A percentile compares a stretch with the other conserved stretches of the same genome.
Conservation (phyloP, 2,888 invertebrate genomes). For the Acanthosepion pharaonis region DNA sequence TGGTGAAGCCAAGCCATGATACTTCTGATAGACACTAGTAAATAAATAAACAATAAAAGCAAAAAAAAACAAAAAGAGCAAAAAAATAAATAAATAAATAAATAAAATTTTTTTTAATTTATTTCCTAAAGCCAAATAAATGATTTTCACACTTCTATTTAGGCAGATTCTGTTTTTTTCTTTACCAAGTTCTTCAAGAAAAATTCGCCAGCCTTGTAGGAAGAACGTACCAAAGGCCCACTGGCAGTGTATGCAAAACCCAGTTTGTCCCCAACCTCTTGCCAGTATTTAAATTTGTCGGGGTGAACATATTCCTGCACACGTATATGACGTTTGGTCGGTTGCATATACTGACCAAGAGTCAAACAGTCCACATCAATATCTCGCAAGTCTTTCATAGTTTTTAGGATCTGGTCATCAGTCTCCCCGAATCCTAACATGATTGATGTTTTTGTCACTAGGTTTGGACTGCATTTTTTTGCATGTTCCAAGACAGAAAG, state of each 20-base stretch:
- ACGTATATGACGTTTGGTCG: slow-evolving; percentile 94
- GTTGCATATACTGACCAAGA: slow-evolving; percentile 99
- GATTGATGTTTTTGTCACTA: slow-evolving; percentile 97
- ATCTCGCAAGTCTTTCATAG: slow-evolving; percentile 87
- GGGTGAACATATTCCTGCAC: slow-evolving; percentile 96
- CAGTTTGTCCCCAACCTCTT: slow-evolving; percentile 84
- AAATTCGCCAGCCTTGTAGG: slow-evolving; percentile 91
- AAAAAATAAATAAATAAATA: not conserved
- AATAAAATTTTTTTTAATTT: not conserved
- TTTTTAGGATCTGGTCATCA: slow-evolving; percentile 80
- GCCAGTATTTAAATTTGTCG: slow-evolving; percentile 91
- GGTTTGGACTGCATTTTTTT: slow-evolving; percentile 84
- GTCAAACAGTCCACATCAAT: slow-evolving; percentile 94
- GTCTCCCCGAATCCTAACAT: slow-evolving; percentile 91
- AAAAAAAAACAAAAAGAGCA: too few species aligned
- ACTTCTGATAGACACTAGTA: too few species aligned
- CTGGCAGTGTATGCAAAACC: slow-evolving; percentile 98
- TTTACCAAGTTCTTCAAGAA: slow-evolving; percentile 61
- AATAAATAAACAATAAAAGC: not conserved
- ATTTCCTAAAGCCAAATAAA: not conserved
- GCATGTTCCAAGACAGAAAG: slow-evolving; percentile 86
- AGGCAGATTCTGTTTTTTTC: slow-evolving; percentile 45
- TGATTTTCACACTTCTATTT: not conserved
- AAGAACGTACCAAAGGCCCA: slow-evolving; percentile 96
- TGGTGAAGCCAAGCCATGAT: too few species aligned